A percentile compares a stretch with the other conserved stretches of the same genome.
These are phyloP conservation scores for Aphidius ervi DNA, from an alignment of 1,140 invertebrate genomes.

Conservation along the genomic window DNA sequence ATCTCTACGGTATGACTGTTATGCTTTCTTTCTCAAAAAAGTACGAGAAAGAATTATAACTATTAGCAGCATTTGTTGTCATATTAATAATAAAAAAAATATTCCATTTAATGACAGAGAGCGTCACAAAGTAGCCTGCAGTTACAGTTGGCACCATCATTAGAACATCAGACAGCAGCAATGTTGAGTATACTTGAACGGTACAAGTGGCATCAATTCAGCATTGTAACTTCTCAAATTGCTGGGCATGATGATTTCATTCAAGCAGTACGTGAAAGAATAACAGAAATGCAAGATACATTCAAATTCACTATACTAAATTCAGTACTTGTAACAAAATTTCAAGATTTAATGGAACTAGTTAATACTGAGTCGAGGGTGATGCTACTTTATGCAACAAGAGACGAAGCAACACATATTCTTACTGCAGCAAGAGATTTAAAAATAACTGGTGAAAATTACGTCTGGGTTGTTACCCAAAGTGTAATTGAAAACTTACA, in stretches of 20 bases:
- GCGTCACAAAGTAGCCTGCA: constrained; percentile 80
- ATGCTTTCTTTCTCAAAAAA: too few species aligned
- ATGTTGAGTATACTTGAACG: constrained; percentile 89
- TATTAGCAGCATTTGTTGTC: too few species aligned
- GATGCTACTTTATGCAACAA: constrained; percentile 87
- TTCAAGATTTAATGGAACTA: constrained; percentile 67
- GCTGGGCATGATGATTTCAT: constrained; percentile 94
- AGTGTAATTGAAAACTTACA: constrained; percentile 79
- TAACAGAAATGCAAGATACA: constrained; percentile 77
- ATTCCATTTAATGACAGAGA: too few species aligned
- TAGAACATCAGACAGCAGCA: constrained; percentile 89
- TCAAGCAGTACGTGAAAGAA: constrained; percentile 82
- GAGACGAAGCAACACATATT: constrained; percentile 81
- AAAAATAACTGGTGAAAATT: constrained; percentile 88
- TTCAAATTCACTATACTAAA: constrained; percentile 88
- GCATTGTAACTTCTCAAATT: constrained; percentile 87
- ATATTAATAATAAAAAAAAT: too few species aligned
- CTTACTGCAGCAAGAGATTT: constrained; percentile 74
- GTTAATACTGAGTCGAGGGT: constrained; percentile 89
- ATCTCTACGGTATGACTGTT: too few species aligned
- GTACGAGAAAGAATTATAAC: too few species aligned
- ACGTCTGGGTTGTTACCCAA: constrained; percentile 96
- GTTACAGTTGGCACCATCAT: constrained; percentile 86
- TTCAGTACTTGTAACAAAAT: constrained; percentile 72
- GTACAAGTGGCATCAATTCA: constrained; percentile 96